These are phyloP conservation scores for Stictonetta naevosa DNA, from an alignment of 2,113 vertebrate species.

Conservation along the genomic window DNA sequence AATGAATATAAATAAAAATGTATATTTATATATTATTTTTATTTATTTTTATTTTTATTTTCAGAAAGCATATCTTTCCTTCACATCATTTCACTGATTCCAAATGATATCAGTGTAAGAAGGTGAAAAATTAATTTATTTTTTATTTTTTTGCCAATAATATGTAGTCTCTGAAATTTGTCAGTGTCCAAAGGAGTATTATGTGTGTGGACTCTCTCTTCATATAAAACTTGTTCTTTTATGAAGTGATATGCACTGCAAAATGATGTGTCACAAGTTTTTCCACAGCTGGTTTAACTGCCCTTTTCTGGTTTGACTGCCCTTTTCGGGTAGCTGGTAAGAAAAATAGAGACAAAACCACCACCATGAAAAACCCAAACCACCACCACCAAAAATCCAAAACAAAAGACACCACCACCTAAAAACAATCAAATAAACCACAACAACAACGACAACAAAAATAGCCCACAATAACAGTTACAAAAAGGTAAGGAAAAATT, in stretches of 20 bases:
- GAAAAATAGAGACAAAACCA: not conserved
- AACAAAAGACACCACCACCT: too few relatives aligned
- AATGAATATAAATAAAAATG: too few relatives aligned
- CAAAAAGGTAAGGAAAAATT: not conserved
- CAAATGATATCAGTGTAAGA: not conserved
- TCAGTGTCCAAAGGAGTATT: not conserved
- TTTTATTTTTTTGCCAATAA: not conserved
- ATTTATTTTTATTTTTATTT: not conserved
- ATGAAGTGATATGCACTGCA: not conserved
- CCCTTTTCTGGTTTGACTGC: too few relatives aligned
- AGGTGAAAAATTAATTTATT: not conserved
- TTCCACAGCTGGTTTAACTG: not conserved
- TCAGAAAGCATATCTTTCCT: not conserved
- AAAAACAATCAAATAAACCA: too few relatives aligned
- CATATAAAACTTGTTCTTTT: not conserved
- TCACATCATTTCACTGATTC: not conserved
- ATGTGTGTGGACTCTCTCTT: not conserved
- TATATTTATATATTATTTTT: too few relatives aligned
- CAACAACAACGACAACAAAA: too few relatives aligned
- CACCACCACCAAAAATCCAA: too few relatives aligned
- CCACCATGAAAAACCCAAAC: too few relatives aligned
- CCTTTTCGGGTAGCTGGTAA: not conserved
- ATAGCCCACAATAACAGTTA: not conserved
- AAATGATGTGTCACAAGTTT: not conserved
- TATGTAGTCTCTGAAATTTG: not conserved